Evolutionary conservation across 2,113 vertebrate genomes (phyloP).

Genomic region (Penelope pileata): DNA sequence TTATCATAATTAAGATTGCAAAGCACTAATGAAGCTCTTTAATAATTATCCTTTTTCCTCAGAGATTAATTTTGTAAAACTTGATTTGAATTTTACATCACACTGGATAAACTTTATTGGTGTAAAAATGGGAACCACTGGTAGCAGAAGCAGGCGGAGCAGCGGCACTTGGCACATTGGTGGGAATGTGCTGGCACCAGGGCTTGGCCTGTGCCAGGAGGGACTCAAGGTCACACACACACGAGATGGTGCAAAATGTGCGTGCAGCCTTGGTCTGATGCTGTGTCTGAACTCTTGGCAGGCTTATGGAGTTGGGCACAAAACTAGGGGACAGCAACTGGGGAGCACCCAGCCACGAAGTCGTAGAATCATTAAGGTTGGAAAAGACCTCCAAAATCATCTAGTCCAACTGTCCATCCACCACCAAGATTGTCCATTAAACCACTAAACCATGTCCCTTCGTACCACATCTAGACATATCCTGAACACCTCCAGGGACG

Average conservation of each 20-base stretch:
- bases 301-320: neutral
- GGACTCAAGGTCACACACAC: neutral
- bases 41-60: constrained; percentile 67
- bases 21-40: constrained; percentile 62
- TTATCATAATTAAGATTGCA: constrained; percentile 74
- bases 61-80: constrained; percentile 53
- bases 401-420: too few species aligned
- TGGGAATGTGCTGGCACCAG: accelerated
- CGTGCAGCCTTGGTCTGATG: neutral
- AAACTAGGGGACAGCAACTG: accelerated
- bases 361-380: too few species aligned
- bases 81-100: constrained; percentile 66
- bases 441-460: too few species aligned
- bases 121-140: neutral
- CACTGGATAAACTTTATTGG: neutral
- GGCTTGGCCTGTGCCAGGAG: neutral
- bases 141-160: neutral
- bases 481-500: too few species aligned
- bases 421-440: too few species aligned
- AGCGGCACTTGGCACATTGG: accelerated
- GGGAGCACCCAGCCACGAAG: neutral
- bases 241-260: neutral
- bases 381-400: too few species aligned
- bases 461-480: too few species aligned
- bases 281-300: neutral